A percentile compares a stretch with the other conserved stretches of the same genome.
Evolutionary conservation across 2,888 invertebrate genomes (phyloP).

Genomic region (Eledona agricola): DNA sequence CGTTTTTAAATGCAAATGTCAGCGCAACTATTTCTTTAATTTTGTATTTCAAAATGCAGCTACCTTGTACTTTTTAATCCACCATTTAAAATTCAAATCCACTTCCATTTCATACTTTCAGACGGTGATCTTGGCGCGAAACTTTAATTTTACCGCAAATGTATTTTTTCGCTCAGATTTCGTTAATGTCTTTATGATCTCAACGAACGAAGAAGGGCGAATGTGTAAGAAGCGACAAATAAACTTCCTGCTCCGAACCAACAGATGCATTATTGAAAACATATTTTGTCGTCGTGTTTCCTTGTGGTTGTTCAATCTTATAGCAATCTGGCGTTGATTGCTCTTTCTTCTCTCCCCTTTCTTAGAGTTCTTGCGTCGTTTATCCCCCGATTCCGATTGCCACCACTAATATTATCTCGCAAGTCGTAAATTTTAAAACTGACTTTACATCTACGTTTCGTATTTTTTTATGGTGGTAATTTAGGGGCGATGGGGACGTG

Average conservation of each 20-base stretch:
- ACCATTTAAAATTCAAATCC: too few relatives aligned
- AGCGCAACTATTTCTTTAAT: too few relatives aligned
- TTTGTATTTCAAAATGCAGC: too few relatives aligned
- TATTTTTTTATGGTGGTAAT: conserved; percentile 12
- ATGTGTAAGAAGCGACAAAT: conserved; percentile 52
- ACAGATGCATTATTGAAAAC: conserved; percentile 58
- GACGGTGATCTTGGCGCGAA: too few relatives aligned
- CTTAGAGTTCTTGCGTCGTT: conserved; percentile 20
- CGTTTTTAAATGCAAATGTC: too few relatives aligned
- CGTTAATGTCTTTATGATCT: conserved; percentile 43
- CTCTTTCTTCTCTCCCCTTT: conserved; percentile 44
- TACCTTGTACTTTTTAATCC: too few relatives aligned
- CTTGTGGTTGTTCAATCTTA: conserved; percentile 55
- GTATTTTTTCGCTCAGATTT: conserved; percentile 2
- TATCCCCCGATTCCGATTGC: conserved; percentile 27
- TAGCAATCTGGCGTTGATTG: conserved; percentile 58
- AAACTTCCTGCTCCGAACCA: conserved; percentile 50
- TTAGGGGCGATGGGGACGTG: not conserved
- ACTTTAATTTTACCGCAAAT: too few relatives aligned
- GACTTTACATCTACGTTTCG: conserved; percentile 7
- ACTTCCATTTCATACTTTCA: too few relatives aligned
- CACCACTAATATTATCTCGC: conserved; percentile 18
- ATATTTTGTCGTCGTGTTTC: conserved; percentile 56
- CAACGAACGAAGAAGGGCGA: conserved; percentile 32
- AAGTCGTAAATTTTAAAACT: conserved; percentile 19